Evolutionary conservation across 2,113 vertebrate species (phyloP), one percentile per base, ranked within the genome.

Genomic region (Maccullochella peelii): DNA sequence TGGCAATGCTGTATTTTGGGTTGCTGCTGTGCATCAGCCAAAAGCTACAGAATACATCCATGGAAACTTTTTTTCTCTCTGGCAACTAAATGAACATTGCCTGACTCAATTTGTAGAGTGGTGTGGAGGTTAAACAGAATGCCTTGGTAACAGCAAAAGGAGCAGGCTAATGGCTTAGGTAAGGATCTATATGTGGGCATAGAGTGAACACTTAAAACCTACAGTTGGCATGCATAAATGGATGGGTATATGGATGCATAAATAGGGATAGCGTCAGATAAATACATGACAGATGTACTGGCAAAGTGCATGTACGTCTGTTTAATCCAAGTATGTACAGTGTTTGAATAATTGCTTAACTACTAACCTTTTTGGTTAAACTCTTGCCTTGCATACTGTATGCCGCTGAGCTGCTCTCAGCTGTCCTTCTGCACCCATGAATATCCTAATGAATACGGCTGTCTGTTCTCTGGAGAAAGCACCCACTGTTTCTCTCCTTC

Each of bases 391-490:
- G 83, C 83, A 82, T 77, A 89, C 82, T 88, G 78, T 88, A 83
- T 84, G 75, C 84, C 15, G 0, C 73, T 83, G 89, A 93, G 84
- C 87, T 82, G 81, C 87, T 89, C 86, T 86, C 68, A 69, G 88
- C 79, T 68, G 30, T 83, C 86, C 77, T 79, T 84, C 79, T 83
- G 89, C 82, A 66, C 70, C 65, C 83, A 72, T 83, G 86, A 79
- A 84, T 79, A 79, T 88, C 84, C 87, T 94, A 83, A 94, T 95
- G 94, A 95, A 95, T 92, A 84, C 85, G 70, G 76, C 86, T 90
- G 85, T 91, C 90, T 95, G 89, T 93, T 90, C 93, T 82, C 83
- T 54, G 69, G 88, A 94, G 93, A 94, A 95, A 94, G 95, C 91
- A 55, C 76, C 87, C 93, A 93, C 90, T 95, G 93, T 95, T 91